phyloP scores from a whole-genome alignment of 2,797 vertebrate genomes.

The Rhinella marina region DNA sequence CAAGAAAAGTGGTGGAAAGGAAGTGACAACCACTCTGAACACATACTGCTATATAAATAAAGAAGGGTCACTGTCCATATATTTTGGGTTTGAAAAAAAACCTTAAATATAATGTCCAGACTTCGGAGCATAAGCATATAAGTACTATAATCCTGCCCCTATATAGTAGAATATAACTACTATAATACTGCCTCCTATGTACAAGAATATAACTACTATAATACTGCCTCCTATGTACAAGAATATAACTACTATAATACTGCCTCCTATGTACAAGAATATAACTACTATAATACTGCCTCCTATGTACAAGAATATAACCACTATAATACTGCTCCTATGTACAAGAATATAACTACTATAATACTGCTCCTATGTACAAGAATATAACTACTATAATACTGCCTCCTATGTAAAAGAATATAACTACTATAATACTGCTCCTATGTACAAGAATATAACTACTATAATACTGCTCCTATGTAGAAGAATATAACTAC shows the following conservation, averaged over 20 bases:
- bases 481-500: constrained; percentile 2
- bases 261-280: background rate
- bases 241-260: constrained; percentile 6
- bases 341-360: background rate
- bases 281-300: constrained; percentile 1
- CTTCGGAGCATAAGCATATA: background rate
- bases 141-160: background rate
- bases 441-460: too few relatives aligned
- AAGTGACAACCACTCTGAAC: background rate
- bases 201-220: too few relatives aligned
- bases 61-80: too few relatives aligned
- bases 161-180: too few relatives aligned
- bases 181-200: too few relatives aligned
- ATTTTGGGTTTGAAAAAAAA: background rate
- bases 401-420: background rate
- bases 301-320: background rate
- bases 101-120: background rate
- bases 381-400: background rate
- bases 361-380: background rate
- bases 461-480: too few relatives aligned
- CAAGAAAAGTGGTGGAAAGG: too few relatives aligned
- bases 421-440: constrained; percentile 14
- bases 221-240: background rate
- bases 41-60: background rate
- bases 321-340: background rate